phyloP scores from a whole-genome alignment of 2,113 vertebrate genomes.

The Columbina picui region DNA sequence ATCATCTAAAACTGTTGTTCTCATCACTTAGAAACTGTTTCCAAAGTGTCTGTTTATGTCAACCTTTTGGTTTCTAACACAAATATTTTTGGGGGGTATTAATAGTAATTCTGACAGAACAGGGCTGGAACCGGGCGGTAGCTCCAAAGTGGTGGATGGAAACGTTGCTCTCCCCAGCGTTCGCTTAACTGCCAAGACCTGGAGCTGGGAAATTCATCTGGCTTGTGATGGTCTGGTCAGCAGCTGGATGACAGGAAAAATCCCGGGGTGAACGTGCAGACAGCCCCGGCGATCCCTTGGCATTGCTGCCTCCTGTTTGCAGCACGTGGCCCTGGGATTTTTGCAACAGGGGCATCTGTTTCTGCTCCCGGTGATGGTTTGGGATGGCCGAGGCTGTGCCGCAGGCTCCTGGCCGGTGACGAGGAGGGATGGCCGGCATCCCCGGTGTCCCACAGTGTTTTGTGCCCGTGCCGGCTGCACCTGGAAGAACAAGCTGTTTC shows the following conservation, averaged over 20 bases:
- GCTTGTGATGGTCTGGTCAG: not conserved
- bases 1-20: constrained; percentile 12
- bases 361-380: not conserved
- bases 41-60: constrained; percentile 43
- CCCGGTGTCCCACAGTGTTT: not conserved
- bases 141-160: not conserved
- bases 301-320: not conserved
- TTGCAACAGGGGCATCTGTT: not conserved
- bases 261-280: not conserved
- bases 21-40: constrained; percentile 46
- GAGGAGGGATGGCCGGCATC: not conserved
- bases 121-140: not conserved
- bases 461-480: not conserved
- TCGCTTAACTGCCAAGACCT: not conserved
- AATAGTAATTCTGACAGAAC: constrained; percentile 46
- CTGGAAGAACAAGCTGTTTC: not conserved
- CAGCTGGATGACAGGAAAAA: not conserved
- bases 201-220: not conserved
- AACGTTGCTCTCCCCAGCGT: not conserved
- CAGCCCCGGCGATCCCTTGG: not conserved
- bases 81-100: constrained; percentile 43
- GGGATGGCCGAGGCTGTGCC: not conserved
- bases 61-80: constrained; percentile 46
- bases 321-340: not conserved
- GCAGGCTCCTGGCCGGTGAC: not conserved